A percentile compares a stretch with the other conserved stretches of the same genome.
These are phyloP conservation scores for Ptyas mucosa DNA, from an alignment of 2,113 vertebrate species.

Conservation along the genomic window DNA sequence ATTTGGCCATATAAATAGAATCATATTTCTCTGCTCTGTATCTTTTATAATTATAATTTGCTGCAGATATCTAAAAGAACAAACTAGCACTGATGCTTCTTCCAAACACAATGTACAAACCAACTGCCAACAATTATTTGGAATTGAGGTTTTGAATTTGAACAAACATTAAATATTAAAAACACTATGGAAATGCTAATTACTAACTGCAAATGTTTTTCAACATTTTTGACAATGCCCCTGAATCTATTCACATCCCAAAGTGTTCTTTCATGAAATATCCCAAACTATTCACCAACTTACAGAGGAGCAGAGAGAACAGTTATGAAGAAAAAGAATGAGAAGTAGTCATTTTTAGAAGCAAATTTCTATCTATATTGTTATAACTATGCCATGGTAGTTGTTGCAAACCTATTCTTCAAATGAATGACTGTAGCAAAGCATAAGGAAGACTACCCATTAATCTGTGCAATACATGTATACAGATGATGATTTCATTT, in stretches of 20 bases:
- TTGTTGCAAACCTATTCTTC: background rate
- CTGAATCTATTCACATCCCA: background rate
- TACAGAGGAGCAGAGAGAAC: background rate
- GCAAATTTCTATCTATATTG: background rate
- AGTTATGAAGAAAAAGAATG: background rate
- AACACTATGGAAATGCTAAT: background rate
- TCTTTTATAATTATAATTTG: background rate
- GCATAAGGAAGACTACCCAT: background rate
- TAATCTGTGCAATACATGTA: background rate
- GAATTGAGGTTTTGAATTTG: background rate
- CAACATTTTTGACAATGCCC: background rate
- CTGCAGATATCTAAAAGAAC: background rate
- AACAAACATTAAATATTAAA: background rate
- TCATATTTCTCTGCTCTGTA: background rate
- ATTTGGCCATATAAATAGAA: background rate
- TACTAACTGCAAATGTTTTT: background rate
- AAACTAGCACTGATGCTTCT: background rate
- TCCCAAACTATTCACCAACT: background rate
- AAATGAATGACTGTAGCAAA: background rate
- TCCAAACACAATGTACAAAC: background rate
- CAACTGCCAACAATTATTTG: background rate
- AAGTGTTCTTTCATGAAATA: background rate
- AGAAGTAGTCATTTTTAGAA: background rate
- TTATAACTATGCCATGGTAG: background rate
- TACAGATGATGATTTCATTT: background rate